phyloP scores from a whole-genome alignment of 2,797 vertebrate genomes.

The Spinibarbus caldwelli region DNA sequence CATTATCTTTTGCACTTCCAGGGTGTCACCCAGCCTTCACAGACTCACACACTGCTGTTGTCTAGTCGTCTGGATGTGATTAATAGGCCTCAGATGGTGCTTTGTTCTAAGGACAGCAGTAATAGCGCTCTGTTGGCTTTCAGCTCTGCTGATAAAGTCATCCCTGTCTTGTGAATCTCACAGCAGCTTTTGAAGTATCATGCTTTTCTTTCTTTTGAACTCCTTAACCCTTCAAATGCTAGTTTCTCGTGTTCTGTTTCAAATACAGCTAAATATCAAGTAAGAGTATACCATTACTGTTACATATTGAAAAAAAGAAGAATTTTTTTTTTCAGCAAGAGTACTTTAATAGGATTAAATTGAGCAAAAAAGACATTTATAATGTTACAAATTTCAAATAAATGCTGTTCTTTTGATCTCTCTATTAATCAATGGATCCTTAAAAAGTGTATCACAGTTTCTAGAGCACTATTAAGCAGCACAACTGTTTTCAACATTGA shows the following conservation, averaged over 20 bases:
- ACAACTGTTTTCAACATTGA: not conserved
- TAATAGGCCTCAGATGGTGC: slow-evolving; percentile 40
- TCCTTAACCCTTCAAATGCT: not conserved
- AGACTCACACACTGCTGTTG: not conserved
- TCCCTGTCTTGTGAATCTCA: slow-evolving; percentile 1
- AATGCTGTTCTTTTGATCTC: not conserved
- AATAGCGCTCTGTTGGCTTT: slow-evolving; percentile 7
- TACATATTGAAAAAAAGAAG: not conserved
- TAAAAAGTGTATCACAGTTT: not conserved
- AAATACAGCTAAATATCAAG: not conserved
- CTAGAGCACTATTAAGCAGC: too few relatives aligned
- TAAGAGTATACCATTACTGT: not conserved
- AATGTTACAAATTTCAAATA: not conserved
- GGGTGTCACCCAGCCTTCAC: slow-evolving; percentile 6
- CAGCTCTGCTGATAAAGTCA: slow-evolving; percentile 19
- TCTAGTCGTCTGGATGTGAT: slow-evolving; percentile 24
- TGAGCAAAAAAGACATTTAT: not conserved
- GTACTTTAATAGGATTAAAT: not conserved
- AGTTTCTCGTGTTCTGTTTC: not conserved
- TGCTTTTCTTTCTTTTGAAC: not conserved
- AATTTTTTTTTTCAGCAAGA: not conserved
- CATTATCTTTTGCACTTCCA: slow-evolving; percentile 12
- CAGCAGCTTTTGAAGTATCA: not conserved
- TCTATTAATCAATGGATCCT: not conserved
- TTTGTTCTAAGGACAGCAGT: slow-evolving; percentile 35